A percentile compares a stretch with the other conserved stretches of the same genome.
phyloP scores from a whole-genome alignment of 64 coral and sea anemone species.

The Anthopleura sola region DNA sequence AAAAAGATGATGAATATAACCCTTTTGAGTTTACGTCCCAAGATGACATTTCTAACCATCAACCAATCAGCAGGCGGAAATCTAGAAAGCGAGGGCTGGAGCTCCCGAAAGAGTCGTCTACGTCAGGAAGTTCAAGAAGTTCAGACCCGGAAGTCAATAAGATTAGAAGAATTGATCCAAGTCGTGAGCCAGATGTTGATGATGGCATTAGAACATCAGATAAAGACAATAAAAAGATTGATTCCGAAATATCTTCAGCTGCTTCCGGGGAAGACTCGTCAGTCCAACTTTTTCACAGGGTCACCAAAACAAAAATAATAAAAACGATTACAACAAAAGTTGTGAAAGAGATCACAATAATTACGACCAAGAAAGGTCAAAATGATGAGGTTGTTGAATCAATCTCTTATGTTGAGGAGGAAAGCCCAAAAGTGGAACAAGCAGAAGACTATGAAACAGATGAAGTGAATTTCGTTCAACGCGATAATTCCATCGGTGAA shows the following conservation, averaged over 20 bases:
- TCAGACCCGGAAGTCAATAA: neutral
- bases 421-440: neutral
- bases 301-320: constrained; percentile 10
- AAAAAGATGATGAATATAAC: constrained; percentile 5
- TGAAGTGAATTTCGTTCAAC: neutral
- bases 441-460: neutral
- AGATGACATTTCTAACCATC: constrained; percentile 19
- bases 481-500: neutral
- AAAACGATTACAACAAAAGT: constrained; percentile 36
- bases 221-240: neutral
- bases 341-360: neutral
- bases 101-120: neutral
- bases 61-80: constrained; percentile 18
- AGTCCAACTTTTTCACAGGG: neutral
- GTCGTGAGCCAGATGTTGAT: neutral
- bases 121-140: neutral
- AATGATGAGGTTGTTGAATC: neutral
- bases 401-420: neutral
- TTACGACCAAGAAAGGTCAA: neutral
- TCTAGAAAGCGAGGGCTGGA: constrained; percentile 4
- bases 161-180: neutral
- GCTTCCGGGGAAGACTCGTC: neutral
- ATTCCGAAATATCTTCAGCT: neutral
- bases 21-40: constrained; percentile 53
- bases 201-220: neutral